phyloP scores from a whole-genome alignment of 2,888 invertebrate genomes.

The Oligia fasciuncula region DNA sequence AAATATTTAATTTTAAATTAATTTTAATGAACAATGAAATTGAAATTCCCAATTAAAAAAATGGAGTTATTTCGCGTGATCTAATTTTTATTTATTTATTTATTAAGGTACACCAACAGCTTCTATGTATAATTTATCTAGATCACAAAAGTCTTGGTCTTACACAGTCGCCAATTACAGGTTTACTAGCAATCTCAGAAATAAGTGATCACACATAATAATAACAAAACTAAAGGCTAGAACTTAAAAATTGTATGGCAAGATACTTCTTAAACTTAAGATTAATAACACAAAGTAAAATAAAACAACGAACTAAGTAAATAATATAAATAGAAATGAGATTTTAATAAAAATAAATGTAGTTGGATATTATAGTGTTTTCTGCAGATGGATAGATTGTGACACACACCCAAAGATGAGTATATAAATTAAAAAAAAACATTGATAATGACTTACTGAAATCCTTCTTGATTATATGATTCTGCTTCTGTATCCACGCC shows the following conservation, averaged over 20 bases:
- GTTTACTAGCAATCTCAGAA: too few relatives aligned
- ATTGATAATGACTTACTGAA: conserved; percentile 64
- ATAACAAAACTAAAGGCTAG: too few relatives aligned
- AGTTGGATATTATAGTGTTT: neutral
- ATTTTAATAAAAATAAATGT: neutral
- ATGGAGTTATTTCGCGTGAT: neutral
- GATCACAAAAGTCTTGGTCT: too few relatives aligned
- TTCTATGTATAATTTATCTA: too few relatives aligned
- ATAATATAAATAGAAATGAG: too few relatives aligned
- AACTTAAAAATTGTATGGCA: too few relatives aligned
- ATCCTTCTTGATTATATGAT: conserved; percentile 68
- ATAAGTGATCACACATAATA: too few relatives aligned
- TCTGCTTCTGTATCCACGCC: conserved; percentile 73
- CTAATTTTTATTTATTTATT: neutral
- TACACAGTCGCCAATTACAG: too few relatives aligned
- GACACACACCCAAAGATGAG: neutral
- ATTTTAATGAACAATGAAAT: neutral
- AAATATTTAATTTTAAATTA: neutral
- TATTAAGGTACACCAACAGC: too few relatives aligned
- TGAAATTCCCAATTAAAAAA: neutral
- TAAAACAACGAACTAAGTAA: too few relatives aligned
- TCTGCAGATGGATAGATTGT: neutral
- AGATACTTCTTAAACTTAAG: too few relatives aligned
- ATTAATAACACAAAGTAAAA: too few relatives aligned
- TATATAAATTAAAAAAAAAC: neutral